Conservation (phyloP, 1,140 invertebrate species). For the Plutomurus gul region DNA sequence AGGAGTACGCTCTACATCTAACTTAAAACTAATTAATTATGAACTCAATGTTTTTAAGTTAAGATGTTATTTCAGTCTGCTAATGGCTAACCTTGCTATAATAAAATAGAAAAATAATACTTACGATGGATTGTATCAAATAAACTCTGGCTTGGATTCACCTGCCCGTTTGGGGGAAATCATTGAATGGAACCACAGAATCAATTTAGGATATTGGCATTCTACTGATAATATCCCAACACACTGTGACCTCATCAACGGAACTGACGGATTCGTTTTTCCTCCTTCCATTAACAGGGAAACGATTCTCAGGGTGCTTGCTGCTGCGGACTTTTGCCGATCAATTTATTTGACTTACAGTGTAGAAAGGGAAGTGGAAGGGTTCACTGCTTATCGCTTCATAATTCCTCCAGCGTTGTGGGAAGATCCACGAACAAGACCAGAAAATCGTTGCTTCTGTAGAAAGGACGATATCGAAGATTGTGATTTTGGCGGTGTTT, state of each 20-base stretch:
- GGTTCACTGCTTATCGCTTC: not conserved
- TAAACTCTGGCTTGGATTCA: not conserved
- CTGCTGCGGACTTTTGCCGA: not conserved
- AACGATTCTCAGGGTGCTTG: not conserved
- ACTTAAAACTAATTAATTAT: not conserved
- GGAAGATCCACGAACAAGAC: not conserved
- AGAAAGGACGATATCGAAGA: not conserved
- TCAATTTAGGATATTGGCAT: not conserved
- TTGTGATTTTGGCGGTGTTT: not conserved
- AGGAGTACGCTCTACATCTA: not conserved
- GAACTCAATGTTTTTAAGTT: not conserved
- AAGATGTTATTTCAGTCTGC: no score
- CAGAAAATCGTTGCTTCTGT: not conserved
- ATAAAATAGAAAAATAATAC: not conserved
- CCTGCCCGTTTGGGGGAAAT: not conserved
- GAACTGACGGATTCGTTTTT: slow-evolving; percentile 33
- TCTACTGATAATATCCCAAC: no score
- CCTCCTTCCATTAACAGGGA: slow-evolving; percentile 24
- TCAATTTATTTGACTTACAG: not conserved
- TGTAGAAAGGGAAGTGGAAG: not conserved
- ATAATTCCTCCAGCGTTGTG: not conserved
- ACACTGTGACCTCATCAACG: slow-evolving; percentile 23
- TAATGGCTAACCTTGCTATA: no score
- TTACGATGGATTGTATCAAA: not conserved
- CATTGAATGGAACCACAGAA: not conserved